A percentile compares a stretch with the other conserved stretches of the same genome.
Evolutionary conservation across 1,140 invertebrate genomes (phyloP).

Genomic region (Philopotamus ludificatus): DNA sequence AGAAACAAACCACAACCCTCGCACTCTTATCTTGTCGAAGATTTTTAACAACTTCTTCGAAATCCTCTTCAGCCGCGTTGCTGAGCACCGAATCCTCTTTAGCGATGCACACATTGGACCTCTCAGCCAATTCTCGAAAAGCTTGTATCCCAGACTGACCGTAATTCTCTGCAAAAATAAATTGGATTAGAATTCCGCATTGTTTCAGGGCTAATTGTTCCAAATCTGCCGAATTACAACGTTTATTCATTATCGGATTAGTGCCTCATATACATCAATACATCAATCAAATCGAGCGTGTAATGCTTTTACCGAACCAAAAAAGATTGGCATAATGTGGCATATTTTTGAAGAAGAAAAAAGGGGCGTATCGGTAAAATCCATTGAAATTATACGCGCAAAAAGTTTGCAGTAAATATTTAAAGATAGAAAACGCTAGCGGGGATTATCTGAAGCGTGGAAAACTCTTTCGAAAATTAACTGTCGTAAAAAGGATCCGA

Average conservation of each 20-base stretch:
- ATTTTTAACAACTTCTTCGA: slow-evolving; percentile 62
- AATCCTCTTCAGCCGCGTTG: slow-evolving; percentile 62
- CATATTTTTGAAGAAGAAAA: too few species aligned
- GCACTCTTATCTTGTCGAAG: slow-evolving; percentile 61
- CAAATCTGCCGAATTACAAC: not conserved
- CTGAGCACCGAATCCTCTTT: slow-evolving; percentile 66
- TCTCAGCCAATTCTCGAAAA: slow-evolving; percentile 67
- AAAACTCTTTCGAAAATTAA: too few species aligned
- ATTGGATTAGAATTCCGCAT: not conserved
- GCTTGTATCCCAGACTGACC: slow-evolving; percentile 78
- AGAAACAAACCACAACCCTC: slow-evolving; percentile 80
- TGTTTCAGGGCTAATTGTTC: not conserved
- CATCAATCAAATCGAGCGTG: too few species aligned
- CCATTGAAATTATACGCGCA: too few species aligned
- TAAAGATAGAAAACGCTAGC: too few species aligned
- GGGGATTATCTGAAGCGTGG: too few species aligned
- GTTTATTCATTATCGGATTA: not conserved
- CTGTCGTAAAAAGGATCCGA: too few species aligned
- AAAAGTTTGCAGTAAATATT: too few species aligned
- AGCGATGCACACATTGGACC: slow-evolving; percentile 73
- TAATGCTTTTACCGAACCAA: too few species aligned
- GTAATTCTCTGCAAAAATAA: slow-evolving; percentile 68
- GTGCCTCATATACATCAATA: too few species aligned
- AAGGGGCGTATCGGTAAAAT: too few species aligned
- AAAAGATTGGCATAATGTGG: too few species aligned